Base-by-base conservation (phyloP, 2,113 vertebrate species). In the Sakesphorus luctuosus region DNA sequence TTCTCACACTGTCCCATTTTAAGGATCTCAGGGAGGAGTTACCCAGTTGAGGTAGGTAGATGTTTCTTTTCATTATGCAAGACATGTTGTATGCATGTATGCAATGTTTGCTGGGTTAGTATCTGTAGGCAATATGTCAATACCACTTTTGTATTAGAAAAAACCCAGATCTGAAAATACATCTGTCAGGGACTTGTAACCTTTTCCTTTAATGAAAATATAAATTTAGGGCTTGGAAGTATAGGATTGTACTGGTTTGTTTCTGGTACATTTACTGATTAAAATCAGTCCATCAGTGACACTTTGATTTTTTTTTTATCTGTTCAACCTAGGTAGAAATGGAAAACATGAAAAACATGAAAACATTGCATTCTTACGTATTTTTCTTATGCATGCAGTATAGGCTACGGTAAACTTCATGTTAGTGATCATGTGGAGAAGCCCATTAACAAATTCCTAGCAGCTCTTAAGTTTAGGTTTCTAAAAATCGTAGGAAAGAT, bases 1-100 rank as follows among this genome's bases (percentile, higher is more conserved):
- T 99, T 99, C 93, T 99, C 99, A 96, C 99, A 98, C 96, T 99
- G 99, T 89, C 99, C 99, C 5, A 98, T 99, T 90, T 98, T 99
- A 97, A 98, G 87, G 93, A 98, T 99, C 87, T 99, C 99, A 0
- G 99, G 99, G 83, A 98, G 99, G 94, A 99, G 99, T 44, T 99
- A 99, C 46, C 99, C 99, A 69, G 99, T 99, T 78, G 98, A 99
- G 98, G 99, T 99, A 82, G 92, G 94, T 90, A 36, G 44, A 83
- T 83, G 12, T 69, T 93, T 79, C 12, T 87, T 61, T 73, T 80
- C 17, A 25, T 65, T 53, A 9, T 58, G 25, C 13, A 58, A 35
- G 18, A 49, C 18, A 9, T 10, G 79, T 56, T 2, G 0, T 66
- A 4, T 69, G 21, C 21, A 19, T 0, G 1, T 65, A 9, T 20